These are phyloP conservation scores for Sturnira hondurensis DNA, from an alignment of 2,113 vertebrate species.

Conservation along the genomic window DNA sequence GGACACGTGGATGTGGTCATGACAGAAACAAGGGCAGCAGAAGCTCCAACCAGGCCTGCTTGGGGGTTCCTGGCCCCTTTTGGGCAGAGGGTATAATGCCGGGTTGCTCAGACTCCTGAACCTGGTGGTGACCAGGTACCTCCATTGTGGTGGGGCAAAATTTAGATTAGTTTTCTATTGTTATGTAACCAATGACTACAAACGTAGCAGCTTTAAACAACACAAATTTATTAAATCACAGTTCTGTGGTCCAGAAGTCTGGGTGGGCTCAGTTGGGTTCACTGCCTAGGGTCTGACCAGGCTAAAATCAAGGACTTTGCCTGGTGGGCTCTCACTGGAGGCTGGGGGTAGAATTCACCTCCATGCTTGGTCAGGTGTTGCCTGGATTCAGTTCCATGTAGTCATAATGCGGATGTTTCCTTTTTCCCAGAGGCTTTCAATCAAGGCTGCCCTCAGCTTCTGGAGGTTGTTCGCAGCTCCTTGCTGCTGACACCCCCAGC, in stretches of 20 bases:
- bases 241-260: background rate
- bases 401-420: accelerated
- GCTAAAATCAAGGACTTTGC: background rate
- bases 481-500: background rate
- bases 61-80: background rate
- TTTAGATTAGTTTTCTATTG: background rate
- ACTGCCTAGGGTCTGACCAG: background rate
- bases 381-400: background rate
- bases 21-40: background rate
- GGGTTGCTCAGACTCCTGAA: background rate
- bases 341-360: background rate
- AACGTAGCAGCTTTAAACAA: background rate
- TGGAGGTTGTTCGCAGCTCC: background rate
- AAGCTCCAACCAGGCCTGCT: background rate
- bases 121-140: background rate
- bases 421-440: background rate
- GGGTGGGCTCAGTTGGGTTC: background rate
- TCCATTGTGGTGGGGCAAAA: background rate
- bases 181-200: background rate
- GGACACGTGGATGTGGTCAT: too few species aligned
- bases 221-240: conserved; percentile 13
- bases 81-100: background rate
- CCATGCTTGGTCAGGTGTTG: background rate
- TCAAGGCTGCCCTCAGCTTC: background rate
- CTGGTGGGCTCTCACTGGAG: background rate